Base-by-base conservation (phyloP, 2,888 invertebrate species). In the Aphidius colemani region DNA sequence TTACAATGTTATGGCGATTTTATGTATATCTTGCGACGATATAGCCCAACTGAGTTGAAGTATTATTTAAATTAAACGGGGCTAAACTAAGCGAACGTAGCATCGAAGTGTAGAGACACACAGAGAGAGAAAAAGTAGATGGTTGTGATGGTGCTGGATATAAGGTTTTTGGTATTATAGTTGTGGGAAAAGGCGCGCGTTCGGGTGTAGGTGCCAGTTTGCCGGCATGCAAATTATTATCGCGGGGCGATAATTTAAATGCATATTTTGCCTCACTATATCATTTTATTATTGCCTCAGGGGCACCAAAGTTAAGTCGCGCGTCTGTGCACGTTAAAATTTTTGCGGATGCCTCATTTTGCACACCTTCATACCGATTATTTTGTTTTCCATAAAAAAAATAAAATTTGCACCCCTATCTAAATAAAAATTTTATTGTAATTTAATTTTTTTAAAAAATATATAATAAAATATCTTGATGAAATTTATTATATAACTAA, bases 21-120 rank as follows among this genome's bases (percentile, higher is more conserved):
- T 82, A 82, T 82, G 82, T 82, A 82, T 81, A 82, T 82, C 81
- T 79, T 7, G 49, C 43, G 48, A 43, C 60, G 46, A 40, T 63
- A 64, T 48, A 50, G 30, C 46, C 40, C 55, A 56, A 45, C 72
- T 40, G 66, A 73, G 72, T 78, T 77, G 78, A 81, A 82, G 81
- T 80, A 82, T 82, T 82, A 82, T 82, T 82, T 82, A 82, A 82
- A 82, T 82, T 82, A 82, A 82, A 82, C 82, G 81, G 78, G 81
- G 80, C 81, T 81, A 81, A 82, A 80, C 70, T 80, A 81, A 79
- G 80, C 79, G 80, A 81, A 78, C 77, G 76, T 70, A 71, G 69
- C 67, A 67, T 69, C 69, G 70, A 71, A 70, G 64, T 65, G 58
- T 63, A 45, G 70, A 70, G 70, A 72, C 40, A 40, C 40, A 30